These are phyloP conservation scores for Lutraria rhynchaena DNA, from an alignment of 1,140 invertebrate species.

Conservation along the genomic window DNA sequence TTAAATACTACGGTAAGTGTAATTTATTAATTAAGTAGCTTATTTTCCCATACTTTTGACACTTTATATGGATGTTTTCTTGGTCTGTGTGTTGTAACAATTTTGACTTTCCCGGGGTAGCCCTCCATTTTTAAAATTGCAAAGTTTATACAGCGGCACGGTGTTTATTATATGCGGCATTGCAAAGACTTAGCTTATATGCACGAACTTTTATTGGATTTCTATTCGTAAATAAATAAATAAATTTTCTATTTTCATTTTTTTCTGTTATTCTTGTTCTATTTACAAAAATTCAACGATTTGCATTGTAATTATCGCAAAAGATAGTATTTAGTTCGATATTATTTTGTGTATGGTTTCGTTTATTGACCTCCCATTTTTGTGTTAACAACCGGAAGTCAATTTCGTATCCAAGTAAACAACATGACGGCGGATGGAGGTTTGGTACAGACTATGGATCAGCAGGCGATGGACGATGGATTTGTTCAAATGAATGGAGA, in stretches of 20 bases:
- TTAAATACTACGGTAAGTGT: background rate
- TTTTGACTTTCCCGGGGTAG: constrained; percentile 46
- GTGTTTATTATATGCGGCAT: too few species aligned
- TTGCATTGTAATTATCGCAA: too few species aligned
- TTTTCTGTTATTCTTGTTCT: too few species aligned
- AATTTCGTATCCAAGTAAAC: constrained; percentile 69
- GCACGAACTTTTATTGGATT: too few species aligned
- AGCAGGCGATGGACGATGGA: constrained; percentile 63
- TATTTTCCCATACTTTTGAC: constrained; percentile 20
- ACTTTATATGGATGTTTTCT: constrained; percentile 59
- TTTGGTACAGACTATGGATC: constrained; percentile 47
- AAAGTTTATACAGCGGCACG: background rate
- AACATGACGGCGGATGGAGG: constrained; percentile 70
- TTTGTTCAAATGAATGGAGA: constrained; percentile 70
- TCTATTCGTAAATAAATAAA: too few species aligned
- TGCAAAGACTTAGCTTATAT: too few species aligned
- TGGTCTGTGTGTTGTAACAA: constrained; percentile 22
- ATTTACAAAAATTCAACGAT: too few species aligned
- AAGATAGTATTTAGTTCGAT: too few species aligned
- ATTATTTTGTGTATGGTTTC: too few species aligned
- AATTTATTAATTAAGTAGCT: background rate
- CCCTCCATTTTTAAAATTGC: constrained; percentile 49
- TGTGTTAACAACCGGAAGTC: constrained; percentile 8
- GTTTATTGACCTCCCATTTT: too few species aligned
- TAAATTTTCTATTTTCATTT: too few species aligned